These are phyloP conservation scores for Coelinius sp. DNA, from an alignment of 2,888 invertebrate genomes.

Conservation along the genomic window DNA sequence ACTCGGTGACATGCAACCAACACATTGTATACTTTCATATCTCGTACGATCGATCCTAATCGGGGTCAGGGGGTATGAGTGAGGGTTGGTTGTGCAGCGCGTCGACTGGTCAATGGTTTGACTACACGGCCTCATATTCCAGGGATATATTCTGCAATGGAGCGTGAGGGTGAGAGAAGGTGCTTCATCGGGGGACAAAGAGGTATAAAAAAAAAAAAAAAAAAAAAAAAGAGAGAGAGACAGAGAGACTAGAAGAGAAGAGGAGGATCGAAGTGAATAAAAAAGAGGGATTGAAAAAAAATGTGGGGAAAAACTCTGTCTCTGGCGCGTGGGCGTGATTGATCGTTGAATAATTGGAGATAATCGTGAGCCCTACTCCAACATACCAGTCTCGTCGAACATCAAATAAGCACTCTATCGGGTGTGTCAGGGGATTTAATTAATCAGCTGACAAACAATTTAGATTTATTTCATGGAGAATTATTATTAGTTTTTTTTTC, in stretches of 20 bases:
- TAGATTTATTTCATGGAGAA: not conserved
- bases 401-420: constrained; percentile 26
- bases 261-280: not conserved
- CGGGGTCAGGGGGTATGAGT: constrained; percentile 36
- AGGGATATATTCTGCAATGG: constrained; percentile 17
- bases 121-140: constrained; percentile 20
- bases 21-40: constrained; percentile 6
- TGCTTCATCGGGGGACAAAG: constrained; percentile 33
- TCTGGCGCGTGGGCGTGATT: constrained; percentile 36
- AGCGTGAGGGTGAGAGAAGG: constrained; percentile 17
- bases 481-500: too few species aligned
- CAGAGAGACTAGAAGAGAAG: too few species aligned
- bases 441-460: constrained; percentile 28
- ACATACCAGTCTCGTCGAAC: constrained; percentile 9
- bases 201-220: constrained; percentile 25
- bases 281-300: not conserved
- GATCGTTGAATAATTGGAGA: constrained; percentile 45
- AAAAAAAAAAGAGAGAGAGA: constrained; percentile 28
- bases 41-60: constrained; percentile 34
- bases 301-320: constrained; percentile 22
- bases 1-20: constrained; percentile 15
- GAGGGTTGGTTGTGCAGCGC: constrained; percentile 15
- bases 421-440: constrained; percentile 10
- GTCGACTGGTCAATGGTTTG: constrained; percentile 34
- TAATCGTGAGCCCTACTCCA: constrained; percentile 31